Conservation (phyloP, 2,888 invertebrate genomes). For the Brachyptera putata region DNA sequence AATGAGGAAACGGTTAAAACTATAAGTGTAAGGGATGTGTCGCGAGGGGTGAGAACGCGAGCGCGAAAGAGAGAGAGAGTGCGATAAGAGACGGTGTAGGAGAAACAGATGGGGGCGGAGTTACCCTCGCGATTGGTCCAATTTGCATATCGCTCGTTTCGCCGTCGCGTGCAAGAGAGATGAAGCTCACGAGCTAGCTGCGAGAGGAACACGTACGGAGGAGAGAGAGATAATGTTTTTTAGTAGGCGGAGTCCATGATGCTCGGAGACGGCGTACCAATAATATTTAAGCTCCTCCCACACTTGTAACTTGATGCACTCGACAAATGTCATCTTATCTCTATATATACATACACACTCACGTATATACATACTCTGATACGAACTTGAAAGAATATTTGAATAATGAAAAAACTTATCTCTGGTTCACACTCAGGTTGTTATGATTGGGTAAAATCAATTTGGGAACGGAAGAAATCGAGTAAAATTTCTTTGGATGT, state of each 20-base stretch:
- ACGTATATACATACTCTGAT: too few relatives aligned
- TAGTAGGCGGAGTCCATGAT: slow-evolving; percentile 24
- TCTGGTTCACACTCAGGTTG: too few relatives aligned
- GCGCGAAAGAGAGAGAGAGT: slow-evolving; percentile 14
- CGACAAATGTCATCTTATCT: too few relatives aligned
- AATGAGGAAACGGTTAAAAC: slow-evolving; percentile 19
- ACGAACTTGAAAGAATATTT: too few relatives aligned
- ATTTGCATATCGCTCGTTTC: slow-evolving; percentile 31
- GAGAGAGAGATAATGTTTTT: slow-evolving; percentile 24
- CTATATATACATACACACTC: too few relatives aligned
- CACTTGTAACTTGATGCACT: too few relatives aligned
- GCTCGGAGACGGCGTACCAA: slow-evolving; percentile 32
- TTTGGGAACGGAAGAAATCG: too few relatives aligned
- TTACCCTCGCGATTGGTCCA: slow-evolving; percentile 26
- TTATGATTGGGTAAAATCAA: too few relatives aligned
- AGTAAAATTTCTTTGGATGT: too few relatives aligned
- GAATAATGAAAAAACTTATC: too few relatives aligned
- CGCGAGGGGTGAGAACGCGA: slow-evolving; percentile 4
- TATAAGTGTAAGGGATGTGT: slow-evolving; percentile 12
- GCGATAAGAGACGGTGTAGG: neutral
- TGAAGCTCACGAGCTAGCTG: slow-evolving; percentile 22
- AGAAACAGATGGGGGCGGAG: slow-evolving; percentile 25
- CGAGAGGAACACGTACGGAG: slow-evolving; percentile 21
- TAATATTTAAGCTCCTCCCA: slow-evolving; percentile 33
- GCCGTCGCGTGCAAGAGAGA: too few relatives aligned